These are phyloP conservation scores for Meliscaeva auricollis DNA, from an alignment of 2,888 invertebrate genomes.

Conservation along the genomic window DNA sequence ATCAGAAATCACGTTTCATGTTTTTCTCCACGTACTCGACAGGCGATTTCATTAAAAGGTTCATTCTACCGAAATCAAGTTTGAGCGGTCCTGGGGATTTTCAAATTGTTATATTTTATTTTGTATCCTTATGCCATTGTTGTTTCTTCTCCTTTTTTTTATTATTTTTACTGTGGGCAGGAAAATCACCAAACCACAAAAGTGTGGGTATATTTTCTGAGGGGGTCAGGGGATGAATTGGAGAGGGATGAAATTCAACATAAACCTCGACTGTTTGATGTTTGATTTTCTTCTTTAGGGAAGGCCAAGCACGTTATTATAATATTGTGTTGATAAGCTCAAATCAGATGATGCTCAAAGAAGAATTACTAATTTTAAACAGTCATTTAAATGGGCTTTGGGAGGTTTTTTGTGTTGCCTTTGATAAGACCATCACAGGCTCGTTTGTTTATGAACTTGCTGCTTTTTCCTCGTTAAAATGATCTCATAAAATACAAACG, in stretches of 20 bases:
- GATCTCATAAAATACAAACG: not conserved
- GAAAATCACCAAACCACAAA: not conserved
- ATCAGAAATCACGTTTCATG: not conserved
- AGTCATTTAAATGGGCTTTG: not conserved
- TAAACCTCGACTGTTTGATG: not conserved
- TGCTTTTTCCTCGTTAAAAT: not conserved
- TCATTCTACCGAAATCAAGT: not conserved
- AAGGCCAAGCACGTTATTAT: not conserved
- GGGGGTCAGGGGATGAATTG: not conserved
- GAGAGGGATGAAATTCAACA: not conserved
- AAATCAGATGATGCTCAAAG: not conserved
- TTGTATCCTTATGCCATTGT: not conserved
- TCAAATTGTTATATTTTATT: not conserved
- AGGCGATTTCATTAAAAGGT: not conserved
- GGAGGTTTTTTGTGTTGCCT: not conserved
- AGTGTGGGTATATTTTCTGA: no score
- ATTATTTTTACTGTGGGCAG: not conserved
- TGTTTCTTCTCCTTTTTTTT: no score
- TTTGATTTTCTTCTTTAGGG: not conserved
- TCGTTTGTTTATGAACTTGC: not conserved
- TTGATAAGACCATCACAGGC: not conserved
- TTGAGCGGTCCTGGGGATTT: not conserved
- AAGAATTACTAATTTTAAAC: conserved; percentile 10
- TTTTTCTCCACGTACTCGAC: not conserved
- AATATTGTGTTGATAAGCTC: not conserved